phyloP scores from a whole-genome alignment of 2,113 vertebrate species.

The Aplodontia rufa region DNA sequence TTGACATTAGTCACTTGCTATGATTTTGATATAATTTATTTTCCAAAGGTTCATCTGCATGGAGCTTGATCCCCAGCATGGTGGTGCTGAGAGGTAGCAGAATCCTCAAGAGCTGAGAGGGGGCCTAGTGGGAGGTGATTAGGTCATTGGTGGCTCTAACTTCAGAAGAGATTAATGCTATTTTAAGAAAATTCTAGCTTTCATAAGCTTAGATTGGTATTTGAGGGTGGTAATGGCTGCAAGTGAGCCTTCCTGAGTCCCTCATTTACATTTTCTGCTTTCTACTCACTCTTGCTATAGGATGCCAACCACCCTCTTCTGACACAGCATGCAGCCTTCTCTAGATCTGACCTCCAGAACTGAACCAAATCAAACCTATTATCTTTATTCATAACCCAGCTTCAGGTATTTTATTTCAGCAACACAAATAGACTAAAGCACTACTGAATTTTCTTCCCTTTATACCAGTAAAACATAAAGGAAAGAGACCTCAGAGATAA shows the following conservation, averaged over 20 bases:
- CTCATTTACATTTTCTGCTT: background rate
- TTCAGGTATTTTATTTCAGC: background rate
- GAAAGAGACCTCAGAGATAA: background rate
- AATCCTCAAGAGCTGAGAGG: background rate
- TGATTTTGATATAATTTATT: background rate
- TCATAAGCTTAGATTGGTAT: background rate
- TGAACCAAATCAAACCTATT: background rate
- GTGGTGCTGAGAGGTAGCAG: background rate
- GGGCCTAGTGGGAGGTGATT: too few relatives aligned
- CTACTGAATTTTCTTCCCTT: background rate
- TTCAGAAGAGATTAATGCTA: background rate
- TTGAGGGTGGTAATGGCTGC: background rate
- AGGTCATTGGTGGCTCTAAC: background rate
- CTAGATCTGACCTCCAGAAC: background rate
- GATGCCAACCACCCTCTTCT: background rate
- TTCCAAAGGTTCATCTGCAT: too few relatives aligned
- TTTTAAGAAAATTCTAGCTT: background rate
- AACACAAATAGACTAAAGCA: background rate
- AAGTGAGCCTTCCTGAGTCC: background rate
- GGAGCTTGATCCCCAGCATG: background rate
- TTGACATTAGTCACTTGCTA: background rate
- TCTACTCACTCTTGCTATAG: background rate
- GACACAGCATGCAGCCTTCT: background rate
- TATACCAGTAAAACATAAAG: background rate
- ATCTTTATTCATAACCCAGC: background rate